Conservation (phyloP, 1,140 invertebrate species). For the Diprion similis region DNA sequence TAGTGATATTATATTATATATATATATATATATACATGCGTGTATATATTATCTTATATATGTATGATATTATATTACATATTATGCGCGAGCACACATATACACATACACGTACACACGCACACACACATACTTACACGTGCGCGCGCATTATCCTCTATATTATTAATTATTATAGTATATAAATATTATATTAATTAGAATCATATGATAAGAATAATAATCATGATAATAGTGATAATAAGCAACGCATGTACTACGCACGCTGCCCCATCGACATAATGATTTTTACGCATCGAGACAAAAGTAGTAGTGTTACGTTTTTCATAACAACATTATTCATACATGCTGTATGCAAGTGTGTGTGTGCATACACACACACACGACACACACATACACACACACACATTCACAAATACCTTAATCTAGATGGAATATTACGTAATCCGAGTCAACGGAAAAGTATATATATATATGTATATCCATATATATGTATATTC, state of each 20-base stretch:
- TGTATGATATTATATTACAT: slow-evolving; percentile 16
- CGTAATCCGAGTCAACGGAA: too few relatives aligned
- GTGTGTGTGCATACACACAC: too few relatives aligned
- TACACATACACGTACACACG: slow-evolving; percentile 53
- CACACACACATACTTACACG: slow-evolving; percentile 52
- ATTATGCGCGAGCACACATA: slow-evolving; percentile 24
- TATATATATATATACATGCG: slow-evolving; percentile 30
- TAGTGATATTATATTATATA: slow-evolving; percentile 60
- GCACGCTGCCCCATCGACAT: slow-evolving; percentile 38
- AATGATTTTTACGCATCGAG: too few relatives aligned
- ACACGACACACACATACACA: too few relatives aligned
- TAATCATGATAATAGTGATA: slow-evolving; percentile 8
- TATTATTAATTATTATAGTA: slow-evolving; percentile 55
- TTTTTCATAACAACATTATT: too few relatives aligned
- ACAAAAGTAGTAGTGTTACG: neutral
- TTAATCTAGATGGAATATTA: too few relatives aligned
- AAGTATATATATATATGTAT: too few relatives aligned
- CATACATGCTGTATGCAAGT: too few relatives aligned
- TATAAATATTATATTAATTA: slow-evolving; percentile 53
- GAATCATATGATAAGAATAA: neutral
- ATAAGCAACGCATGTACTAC: slow-evolving; percentile 38
- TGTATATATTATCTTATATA: slow-evolving; percentile 26
- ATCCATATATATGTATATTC: too few relatives aligned
- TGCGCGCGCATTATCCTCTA: slow-evolving; percentile 53
- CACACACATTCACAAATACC: too few relatives aligned